Evolutionary conservation across 2,113 vertebrate genomes (phyloP).

Genomic region (Apodemus sylvaticus): DNA sequence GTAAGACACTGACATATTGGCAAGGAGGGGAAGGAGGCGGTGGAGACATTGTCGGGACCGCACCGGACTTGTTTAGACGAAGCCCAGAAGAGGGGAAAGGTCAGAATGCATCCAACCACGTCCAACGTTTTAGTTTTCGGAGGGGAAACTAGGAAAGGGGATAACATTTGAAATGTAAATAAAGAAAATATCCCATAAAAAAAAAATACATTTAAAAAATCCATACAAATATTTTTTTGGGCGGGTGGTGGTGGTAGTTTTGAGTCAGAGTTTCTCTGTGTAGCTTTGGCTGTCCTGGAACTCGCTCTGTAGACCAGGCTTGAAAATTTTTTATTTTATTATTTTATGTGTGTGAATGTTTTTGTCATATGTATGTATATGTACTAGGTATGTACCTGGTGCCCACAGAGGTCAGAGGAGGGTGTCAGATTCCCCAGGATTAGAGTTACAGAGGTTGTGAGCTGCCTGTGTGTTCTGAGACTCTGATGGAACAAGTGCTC

Average conservation of each 20-base stretch:
- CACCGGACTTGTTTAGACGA: slow-evolving; percentile 22
- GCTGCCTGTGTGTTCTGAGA: neutral
- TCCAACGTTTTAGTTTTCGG: neutral
- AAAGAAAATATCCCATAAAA: neutral
- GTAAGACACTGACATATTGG: neutral
- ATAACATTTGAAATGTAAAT: too few relatives aligned
- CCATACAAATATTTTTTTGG: neutral
- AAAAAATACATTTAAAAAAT: neutral
- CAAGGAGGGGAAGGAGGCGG: neutral
- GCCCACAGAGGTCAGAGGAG: neutral
- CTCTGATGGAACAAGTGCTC: neutral
- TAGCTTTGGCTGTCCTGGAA: too few relatives aligned
- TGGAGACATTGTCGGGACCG: neutral
- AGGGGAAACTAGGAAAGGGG: too few relatives aligned
- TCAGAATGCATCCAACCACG: neutral
- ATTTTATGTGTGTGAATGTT: neutral
- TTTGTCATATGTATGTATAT: neutral
- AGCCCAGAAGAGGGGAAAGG: neutral
- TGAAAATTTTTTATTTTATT: neutral
- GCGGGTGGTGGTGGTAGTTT: too few relatives aligned
- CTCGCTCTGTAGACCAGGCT: too few relatives aligned
- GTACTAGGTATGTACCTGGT: neutral
- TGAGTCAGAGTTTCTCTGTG: too few relatives aligned
- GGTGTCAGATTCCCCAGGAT: neutral
- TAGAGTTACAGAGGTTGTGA: neutral